Conservation (phyloP, 2,888 invertebrate species). For the Hirtodrosophila duncani region DNA sequence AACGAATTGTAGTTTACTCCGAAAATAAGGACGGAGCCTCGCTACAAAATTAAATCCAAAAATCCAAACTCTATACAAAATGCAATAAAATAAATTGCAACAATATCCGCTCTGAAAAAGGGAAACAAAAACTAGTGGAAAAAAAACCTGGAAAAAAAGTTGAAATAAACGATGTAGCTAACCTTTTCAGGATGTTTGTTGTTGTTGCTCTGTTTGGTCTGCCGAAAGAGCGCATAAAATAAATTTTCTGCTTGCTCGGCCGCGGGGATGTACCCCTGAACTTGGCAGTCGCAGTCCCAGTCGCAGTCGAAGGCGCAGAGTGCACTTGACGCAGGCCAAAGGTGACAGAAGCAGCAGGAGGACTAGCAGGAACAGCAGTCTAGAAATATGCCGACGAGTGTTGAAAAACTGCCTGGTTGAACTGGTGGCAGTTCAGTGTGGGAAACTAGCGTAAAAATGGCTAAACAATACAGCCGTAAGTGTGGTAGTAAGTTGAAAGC, state of each 20-base stretch:
- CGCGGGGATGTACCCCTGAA: background rate
- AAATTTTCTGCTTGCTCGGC: conserved; percentile 54
- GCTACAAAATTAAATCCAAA: conserved; percentile 63
- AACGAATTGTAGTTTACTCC: conserved; percentile 36
- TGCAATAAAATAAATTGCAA: conserved; percentile 73
- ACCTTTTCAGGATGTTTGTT: conserved; percentile 36
- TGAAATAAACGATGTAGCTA: conserved; percentile 54
- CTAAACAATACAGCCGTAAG: conserved; percentile 70
- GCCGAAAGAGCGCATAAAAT: conserved; percentile 56
- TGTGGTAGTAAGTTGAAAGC: conserved; percentile 53
- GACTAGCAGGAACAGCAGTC: background rate
- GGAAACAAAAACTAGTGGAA: conserved; percentile 16
- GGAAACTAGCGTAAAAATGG: conserved; percentile 41
- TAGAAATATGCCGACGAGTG: too few relatives aligned
- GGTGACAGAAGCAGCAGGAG: conserved; percentile 55
- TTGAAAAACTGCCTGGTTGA: too few relatives aligned
- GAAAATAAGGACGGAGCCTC: conserved; percentile 28
- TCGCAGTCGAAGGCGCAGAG: conserved; percentile 23
- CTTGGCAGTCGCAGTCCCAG: too few relatives aligned
- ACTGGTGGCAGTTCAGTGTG: too few relatives aligned
- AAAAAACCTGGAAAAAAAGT: conserved; percentile 42
- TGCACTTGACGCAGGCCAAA: conserved; percentile 55
- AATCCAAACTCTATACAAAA: conserved; percentile 52
- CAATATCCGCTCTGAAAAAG: conserved; percentile 53
- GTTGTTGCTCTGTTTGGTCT: conserved; percentile 25